Base-by-base conservation (phyloP, 2,888 invertebrate genomes). In the Nowickia ferox region DNA sequence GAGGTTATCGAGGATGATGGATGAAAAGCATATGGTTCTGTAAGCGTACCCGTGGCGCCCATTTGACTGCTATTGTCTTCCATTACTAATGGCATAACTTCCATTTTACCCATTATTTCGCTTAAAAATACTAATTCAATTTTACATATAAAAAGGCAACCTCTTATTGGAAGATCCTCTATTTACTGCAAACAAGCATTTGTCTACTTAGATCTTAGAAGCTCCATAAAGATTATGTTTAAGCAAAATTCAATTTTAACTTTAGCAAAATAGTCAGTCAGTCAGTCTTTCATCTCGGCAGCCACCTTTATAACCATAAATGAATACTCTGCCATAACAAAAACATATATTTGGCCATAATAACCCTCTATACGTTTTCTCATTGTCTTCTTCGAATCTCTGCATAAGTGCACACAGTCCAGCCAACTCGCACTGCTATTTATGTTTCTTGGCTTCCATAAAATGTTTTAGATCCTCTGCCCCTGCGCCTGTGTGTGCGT, bases 221-320 rank as follows among this genome's bases (percentile, higher is more conserved):
- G 48, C 55, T 74, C 48, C 40, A 65, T 57, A 55, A 66, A 66
- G 80, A 63, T 80, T 74, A 74, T 48, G 57, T 48, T 72, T 57
- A 66, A 74, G 42, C 57, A 40, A 80, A 80, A 66, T 46, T 74
- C 40, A 57, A 66, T 66, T 65, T 57, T 15, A 66, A 42, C 22
- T 59, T 59, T 42, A 68, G 51, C 19, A 57, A 76, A 38, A 57
- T n/a, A 55, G 40, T 44, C 61, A 55, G 46, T 46, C 72, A 44
- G 38, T 22, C 68, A 76, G 46, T 59, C 38, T 42, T 42, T 75
- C 65, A 66, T 46, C 19, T 38, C 11, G 48, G 38, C 76, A 76
- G 63, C 63, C 63, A n/a, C n/a, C 42, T 22, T 75, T 74, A 9
- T 42, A 53, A 44, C 42, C 48, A 75, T 63, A 53, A 63, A 42